These are phyloP conservation scores for Burhinus oedicnemus DNA, from an alignment of 2,113 vertebrate species.

Conservation along the genomic window DNA sequence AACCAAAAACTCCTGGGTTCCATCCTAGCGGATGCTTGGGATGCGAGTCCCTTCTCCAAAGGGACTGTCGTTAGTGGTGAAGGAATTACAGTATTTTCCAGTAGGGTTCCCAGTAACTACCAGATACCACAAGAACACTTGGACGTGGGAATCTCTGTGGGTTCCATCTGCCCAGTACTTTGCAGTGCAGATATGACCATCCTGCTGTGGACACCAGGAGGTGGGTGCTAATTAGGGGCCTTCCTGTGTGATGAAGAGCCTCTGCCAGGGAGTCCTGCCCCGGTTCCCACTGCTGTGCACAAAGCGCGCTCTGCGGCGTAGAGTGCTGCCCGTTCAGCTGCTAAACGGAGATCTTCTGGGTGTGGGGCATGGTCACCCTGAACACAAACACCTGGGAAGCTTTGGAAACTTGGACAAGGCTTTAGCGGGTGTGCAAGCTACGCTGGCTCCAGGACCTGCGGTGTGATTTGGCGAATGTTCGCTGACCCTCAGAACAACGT, in stretches of 20 bases:
- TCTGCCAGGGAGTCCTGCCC: neutral
- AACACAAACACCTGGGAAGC: neutral
- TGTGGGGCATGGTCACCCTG: neutral
- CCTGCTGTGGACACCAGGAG: neutral
- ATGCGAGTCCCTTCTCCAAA: neutral
- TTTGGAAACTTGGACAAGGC: neutral
- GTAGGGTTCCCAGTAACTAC: neutral
- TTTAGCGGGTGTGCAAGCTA: neutral
- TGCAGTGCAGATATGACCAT: neutral
- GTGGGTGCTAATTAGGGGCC: neutral
- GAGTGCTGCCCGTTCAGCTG: neutral
- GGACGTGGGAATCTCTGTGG: neutral
- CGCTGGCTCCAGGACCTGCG: neutral
- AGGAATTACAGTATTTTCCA: neutral
- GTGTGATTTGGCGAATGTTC: neutral
- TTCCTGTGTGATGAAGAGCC: neutral
- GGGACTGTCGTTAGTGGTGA: neutral
- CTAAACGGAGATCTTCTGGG: neutral
- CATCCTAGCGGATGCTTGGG: neutral
- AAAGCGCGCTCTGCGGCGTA: neutral
- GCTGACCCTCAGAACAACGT: neutral
- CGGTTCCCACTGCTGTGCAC: neutral
- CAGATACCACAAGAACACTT: neutral
- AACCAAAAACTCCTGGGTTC: neutral
- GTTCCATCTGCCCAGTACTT: neutral